These are phyloP conservation scores for Eciton burchellii DNA, from an alignment of 1,140 invertebrate genomes.

Conservation along the genomic window DNA sequence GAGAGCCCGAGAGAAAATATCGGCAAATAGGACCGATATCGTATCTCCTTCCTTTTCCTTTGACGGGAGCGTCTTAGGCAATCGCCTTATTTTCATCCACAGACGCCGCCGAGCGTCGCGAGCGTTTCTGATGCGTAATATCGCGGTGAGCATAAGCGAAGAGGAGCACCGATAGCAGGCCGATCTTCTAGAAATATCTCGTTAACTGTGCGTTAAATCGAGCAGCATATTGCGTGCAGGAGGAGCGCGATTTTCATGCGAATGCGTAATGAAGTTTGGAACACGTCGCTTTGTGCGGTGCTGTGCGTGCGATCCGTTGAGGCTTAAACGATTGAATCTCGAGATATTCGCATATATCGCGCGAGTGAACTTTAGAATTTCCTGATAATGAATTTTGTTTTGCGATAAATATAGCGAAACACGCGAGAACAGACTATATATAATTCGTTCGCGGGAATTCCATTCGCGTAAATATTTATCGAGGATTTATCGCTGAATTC, in stretches of 20 bases:
- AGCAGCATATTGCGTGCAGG: constrained; percentile 8
- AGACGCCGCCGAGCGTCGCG: constrained; percentile 4
- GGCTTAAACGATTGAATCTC: not conserved
- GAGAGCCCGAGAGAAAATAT: constrained; percentile 52
- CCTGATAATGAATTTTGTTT: not conserved
- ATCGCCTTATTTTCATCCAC: constrained; percentile 55
- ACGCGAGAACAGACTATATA: no score
- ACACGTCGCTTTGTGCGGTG: not conserved
- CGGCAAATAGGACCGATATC: constrained; percentile 26
- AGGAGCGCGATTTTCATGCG: constrained; percentile 4
- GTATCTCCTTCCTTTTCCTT: constrained; percentile 52
- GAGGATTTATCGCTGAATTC: not conserved
- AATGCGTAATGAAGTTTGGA: constrained; percentile 3
- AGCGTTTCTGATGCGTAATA: constrained; percentile 44
- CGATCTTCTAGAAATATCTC: constrained; percentile 31
- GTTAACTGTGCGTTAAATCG: constrained; percentile 39
- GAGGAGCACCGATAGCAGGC: constrained; percentile 9
- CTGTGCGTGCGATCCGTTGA: not conserved
- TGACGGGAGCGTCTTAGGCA: constrained; percentile 39
- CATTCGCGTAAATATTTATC: no score
- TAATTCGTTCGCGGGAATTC: no score
- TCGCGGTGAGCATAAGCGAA: constrained; percentile 1
- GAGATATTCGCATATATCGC: not conserved
- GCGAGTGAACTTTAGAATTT: not conserved
- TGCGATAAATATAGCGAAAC: not conserved